Evolutionary conservation across 1,140 invertebrate genomes (phyloP), one percentile per base, ranked within the genome.

Genomic region (Eciton burchellii): DNA sequence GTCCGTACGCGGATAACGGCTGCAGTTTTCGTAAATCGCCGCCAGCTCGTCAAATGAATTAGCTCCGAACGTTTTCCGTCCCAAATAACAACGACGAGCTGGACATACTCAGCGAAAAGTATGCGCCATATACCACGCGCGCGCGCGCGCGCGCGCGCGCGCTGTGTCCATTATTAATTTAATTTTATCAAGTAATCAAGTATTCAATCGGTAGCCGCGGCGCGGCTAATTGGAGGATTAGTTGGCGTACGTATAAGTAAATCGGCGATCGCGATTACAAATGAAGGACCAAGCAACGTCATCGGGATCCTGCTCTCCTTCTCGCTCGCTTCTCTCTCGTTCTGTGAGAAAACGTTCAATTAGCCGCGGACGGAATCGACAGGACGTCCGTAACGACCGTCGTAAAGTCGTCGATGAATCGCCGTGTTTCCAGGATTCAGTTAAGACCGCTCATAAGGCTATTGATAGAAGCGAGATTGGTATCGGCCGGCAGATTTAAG

Each of bases 281-380:
- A 76, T 63, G 59, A 82, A 29, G 52, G 19, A 24, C 45, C 70
- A 45, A 41, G 26, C 26, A 70, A 65, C 43, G 65, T 65, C 57
- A n/a, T 16, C 56, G 6, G 4, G 35, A 19, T 35, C 45, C 29
- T 54, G 11, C 81, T 86, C 86, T 87, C 68, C 70, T 57, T 86
- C 68, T 89, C 35, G 47, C 24, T 11, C 29, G 29, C 41, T 35
- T 35, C 35, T 35, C n/a, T 84, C 60, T 84, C 47, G 83, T 26
- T 85, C 86, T 92, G 92, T 93, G 92, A 92, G 91, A 92, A 92
- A 91, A 91, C 87, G 88, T 91, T 93, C 91, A 92, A 92, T 93
- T 93, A 92, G 91, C 85, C 59, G 63, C 83, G 84, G 66, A 89
- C 84, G 88, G 87, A 90, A 92, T 92, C 90, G 90, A 92, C 90